A percentile compares a stretch with the other conserved stretches of the same genome.
These are phyloP conservation scores for Lepidothrix coronata DNA, from an alignment of 2,113 vertebrate genomes.

Conservation along the genomic window DNA sequence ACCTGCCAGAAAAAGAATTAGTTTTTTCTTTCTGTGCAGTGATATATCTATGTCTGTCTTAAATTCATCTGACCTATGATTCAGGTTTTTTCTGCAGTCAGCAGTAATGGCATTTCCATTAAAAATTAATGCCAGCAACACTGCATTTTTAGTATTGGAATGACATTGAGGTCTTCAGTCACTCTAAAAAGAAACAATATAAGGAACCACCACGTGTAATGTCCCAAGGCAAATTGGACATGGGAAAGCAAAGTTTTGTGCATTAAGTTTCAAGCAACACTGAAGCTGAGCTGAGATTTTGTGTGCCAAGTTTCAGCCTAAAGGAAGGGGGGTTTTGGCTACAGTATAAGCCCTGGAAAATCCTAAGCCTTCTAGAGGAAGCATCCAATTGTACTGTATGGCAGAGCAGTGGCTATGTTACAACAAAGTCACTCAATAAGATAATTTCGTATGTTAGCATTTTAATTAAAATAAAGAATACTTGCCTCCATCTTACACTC, in stretches of 20 bases:
- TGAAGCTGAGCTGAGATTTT: conserved; percentile 63
- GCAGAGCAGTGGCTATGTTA: conserved; percentile 60
- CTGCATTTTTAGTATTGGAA: not conserved
- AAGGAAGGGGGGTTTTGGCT: conserved; percentile 57
- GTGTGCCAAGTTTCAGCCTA: conserved; percentile 66
- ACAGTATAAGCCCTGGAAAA: conserved; percentile 65
- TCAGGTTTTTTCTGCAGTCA: not conserved
- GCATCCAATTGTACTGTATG: conserved; percentile 68
- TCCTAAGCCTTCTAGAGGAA: conserved; percentile 56
- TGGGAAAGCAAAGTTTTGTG: not conserved
- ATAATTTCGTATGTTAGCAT: conserved; percentile 62
- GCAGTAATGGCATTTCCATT: not conserved
- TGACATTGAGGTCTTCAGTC: not conserved
- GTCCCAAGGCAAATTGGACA: not conserved
- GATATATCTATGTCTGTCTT: not conserved
- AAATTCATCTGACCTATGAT: not conserved
- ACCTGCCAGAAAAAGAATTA: not conserved
- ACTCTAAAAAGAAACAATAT: not conserved
- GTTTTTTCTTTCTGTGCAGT: not conserved
- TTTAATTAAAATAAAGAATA: conserved; percentile 75
- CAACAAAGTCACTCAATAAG: conserved; percentile 65
- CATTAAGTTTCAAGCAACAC: not conserved
- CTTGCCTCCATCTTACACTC: conserved; percentile 32
- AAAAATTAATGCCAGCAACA: not conserved
- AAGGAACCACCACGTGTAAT: not conserved